A percentile compares a stretch with the other conserved stretches of the same genome.
Conservation (phyloP, 1,140 invertebrate species). For the Pachyrhynchus sulphureomaculatus region DNA sequence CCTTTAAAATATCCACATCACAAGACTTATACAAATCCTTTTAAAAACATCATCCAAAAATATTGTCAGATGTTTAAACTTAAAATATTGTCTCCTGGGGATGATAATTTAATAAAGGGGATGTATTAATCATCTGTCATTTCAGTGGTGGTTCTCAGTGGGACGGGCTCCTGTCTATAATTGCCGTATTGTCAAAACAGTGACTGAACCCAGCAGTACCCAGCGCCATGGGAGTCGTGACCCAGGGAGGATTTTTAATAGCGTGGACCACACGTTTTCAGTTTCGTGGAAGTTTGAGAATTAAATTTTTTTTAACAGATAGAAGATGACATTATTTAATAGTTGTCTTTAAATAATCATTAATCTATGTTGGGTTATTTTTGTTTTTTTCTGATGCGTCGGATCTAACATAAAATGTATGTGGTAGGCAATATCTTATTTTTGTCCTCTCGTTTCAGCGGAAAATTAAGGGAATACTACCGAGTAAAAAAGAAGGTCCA, state of each 20-base stretch:
- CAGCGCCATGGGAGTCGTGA: conserved; percentile 15
- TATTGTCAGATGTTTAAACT: neutral
- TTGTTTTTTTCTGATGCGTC: too few relatives aligned
- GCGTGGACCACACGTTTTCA: conserved; percentile 35
- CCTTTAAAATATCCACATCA: neutral
- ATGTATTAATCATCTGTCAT: conserved; percentile 45
- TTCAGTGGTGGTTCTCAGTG: conserved; percentile 38
- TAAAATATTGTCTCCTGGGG: conserved; percentile 36
- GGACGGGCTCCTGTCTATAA: conserved; percentile 43
- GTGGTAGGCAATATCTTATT: too few relatives aligned
- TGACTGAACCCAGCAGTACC: conserved; percentile 29
- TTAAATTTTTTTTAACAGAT: too few relatives aligned
- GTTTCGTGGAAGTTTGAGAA: too few relatives aligned
- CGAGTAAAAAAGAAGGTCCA: too few relatives aligned
- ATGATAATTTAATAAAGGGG: conserved; percentile 45
- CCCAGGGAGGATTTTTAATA: conserved; percentile 20
- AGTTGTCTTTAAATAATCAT: too few relatives aligned
- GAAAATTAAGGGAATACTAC: too few relatives aligned
- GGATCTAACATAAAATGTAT: too few relatives aligned
- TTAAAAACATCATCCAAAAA: neutral
- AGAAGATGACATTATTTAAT: too few relatives aligned
- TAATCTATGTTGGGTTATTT: too few relatives aligned
- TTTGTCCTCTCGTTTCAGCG: too few relatives aligned
- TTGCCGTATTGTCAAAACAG: conserved; percentile 46
- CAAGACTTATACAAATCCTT: neutral